phyloP scores from a whole-genome alignment of 1,140 invertebrate species.

The Anoplolepis gracilipes region DNA sequence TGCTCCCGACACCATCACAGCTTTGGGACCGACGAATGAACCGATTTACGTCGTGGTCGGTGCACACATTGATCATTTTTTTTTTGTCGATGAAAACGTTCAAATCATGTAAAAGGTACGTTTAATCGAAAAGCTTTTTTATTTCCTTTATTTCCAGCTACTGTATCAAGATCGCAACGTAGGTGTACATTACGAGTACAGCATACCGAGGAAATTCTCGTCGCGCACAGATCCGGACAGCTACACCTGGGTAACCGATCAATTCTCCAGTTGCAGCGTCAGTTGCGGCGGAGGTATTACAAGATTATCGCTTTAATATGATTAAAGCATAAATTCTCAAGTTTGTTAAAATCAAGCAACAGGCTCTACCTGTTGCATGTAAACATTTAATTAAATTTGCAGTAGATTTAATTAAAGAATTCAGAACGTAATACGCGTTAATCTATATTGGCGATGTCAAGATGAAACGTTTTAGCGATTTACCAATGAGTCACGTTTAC shows the following conservation, averaged over 20 bases:
- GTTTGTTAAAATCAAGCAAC: neutral
- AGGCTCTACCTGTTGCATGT: neutral
- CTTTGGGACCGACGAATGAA: slow-evolving; percentile 95
- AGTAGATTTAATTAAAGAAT: slow-evolving; percentile 5
- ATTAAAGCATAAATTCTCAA: neutral
- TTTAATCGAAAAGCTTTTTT: neutral
- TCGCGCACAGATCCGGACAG: slow-evolving; percentile 89
- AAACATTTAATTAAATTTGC: neutral
- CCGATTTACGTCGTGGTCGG: slow-evolving; percentile 94
- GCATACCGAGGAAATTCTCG: slow-evolving; percentile 91
- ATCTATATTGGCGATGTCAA: neutral
- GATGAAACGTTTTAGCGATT: neutral
- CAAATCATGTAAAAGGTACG: neutral
- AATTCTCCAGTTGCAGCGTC: slow-evolving; percentile 92
- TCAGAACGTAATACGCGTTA: neutral
- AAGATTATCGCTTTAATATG: neutral
- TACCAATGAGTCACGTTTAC: neutral
- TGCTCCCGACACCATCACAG: slow-evolving; percentile 93
- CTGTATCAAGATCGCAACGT: slow-evolving; percentile 94
- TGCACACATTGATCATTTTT: slow-evolving; percentile 66
- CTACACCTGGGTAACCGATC: slow-evolving; percentile 93
- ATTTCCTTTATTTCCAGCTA: slow-evolving; percentile 88
- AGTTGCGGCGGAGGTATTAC: slow-evolving; percentile 94
- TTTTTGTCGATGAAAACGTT: neutral
- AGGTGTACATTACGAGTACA: slow-evolving; percentile 96